Base-by-base conservation (phyloP, 37 sponge, comb jelly and placozoan species). In the Hormiphora californensis region DNA sequence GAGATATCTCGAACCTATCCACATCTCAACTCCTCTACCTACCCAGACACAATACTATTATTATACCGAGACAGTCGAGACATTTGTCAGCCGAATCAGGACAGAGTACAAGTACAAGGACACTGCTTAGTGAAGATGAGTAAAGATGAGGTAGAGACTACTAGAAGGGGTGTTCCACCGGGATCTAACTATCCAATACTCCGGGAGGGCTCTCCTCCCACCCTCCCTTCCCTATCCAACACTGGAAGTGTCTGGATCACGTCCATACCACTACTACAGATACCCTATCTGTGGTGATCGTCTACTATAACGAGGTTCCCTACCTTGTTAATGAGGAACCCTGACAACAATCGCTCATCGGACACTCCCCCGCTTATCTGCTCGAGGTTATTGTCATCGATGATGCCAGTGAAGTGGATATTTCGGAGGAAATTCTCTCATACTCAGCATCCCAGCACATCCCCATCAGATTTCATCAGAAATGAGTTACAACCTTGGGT, bases 31-130 rank as follows among this genome's bases (percentile, higher is more conserved):
- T n/a, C n/a, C n/a, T n/a, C n/a, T n/a, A n/a, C n/a, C n/a, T n/a
- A n/a, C n/a, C n/a, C n/a, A n/a, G n/a, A n/a, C n/a, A n/a, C n/a
- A n/a, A n/a, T n/a, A n/a, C n/a, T n/a, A n/a, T n/a, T n/a, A n/a
- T n/a, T 73, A 73, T 21, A 36, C 25, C 11, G 81, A 73, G 15
- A 19, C 35, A 27, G 81, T 40, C 27, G 38, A 7, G n/a, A 27
- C 81, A 7, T 33, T 73, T 40, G 17, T 43, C 12, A 73, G 81
- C 43, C 9, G 81, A 28, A 36, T 73, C 25, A 5, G 40, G 46
- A 73, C 40, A 41, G 81, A 73, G 23, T 73, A 43, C 25, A 46
- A 73, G 35, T 73, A 73, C 43, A 73, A 73, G 23, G 81, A n/a
- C 40, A 17, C 40, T 43, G 23, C 38, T 73, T 8, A 28, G 2